Percentiles rank a stretch among this genome's conserved stretches.
phyloP scores from a whole-genome alignment of 23 tunicate genomes.

The Pegea sp. region DNA sequence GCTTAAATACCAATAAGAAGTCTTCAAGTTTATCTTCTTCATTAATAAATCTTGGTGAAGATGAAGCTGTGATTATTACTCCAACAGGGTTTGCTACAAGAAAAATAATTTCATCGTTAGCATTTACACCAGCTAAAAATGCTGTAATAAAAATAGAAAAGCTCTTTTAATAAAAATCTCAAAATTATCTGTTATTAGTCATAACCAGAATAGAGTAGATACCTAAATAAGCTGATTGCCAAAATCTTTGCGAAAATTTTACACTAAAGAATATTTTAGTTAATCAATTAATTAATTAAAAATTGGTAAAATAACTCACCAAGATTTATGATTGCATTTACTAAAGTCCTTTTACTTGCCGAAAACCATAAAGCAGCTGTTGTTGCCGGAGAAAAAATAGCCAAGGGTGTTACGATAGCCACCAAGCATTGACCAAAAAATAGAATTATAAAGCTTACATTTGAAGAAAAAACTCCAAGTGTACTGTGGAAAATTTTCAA shows the following conservation, averaged over 20 bases:
- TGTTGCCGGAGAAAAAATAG: constrained; percentile 56
- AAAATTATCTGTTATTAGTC: too few species aligned
- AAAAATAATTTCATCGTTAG: too few species aligned
- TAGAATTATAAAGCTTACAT: constrained; percentile 9
- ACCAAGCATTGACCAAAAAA: constrained; percentile 43
- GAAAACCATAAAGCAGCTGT: constrained; percentile 63
- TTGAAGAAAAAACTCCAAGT: constrained; percentile 5
- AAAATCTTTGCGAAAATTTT: too few species aligned
- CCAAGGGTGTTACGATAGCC: constrained; percentile 47
- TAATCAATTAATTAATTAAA: too few species aligned
- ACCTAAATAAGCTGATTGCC: too few species aligned
- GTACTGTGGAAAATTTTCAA: constrained; percentile 13
- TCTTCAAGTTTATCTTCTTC: constrained; percentile 6
- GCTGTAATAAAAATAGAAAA: too few species aligned
- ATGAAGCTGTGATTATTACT: constrained; percentile 32
- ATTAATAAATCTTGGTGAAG: constrained; percentile 36
- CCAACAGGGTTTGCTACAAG: constrained; percentile 65
- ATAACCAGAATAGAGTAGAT: too few species aligned
- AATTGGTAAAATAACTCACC: too few species aligned
- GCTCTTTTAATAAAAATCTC: too few species aligned
- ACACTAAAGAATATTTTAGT: too few species aligned
- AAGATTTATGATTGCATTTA: constrained; percentile 22
- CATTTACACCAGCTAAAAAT: too few species aligned
- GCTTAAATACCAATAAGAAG: constrained; percentile 26
- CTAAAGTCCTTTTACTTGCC: constrained; percentile 39